Percentiles rank a stretch among this genome's conserved stretches.
These are phyloP conservation scores for Phocides pigmalion DNA, from an alignment of 1,140 invertebrate species.

Conservation along the genomic window DNA sequence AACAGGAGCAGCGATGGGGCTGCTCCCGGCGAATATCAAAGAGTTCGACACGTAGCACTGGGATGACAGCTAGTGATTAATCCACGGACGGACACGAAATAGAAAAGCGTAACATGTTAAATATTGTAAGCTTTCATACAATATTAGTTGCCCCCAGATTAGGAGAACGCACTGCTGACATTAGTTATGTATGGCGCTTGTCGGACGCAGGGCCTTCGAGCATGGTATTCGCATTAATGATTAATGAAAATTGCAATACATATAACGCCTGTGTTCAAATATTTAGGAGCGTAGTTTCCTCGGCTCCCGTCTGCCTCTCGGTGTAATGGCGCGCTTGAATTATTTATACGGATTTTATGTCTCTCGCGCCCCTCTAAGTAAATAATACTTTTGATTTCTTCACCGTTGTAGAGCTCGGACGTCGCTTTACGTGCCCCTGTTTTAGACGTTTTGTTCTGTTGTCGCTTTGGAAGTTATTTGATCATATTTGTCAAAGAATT, in stretches of 20 bases:
- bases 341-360: constrained; percentile 77
- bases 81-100: background rate
- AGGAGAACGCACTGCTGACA: constrained; percentile 54
- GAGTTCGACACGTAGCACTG: too few species aligned
- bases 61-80: too few species aligned
- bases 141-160: constrained; percentile 50
- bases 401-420: background rate
- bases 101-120: constrained; percentile 14
- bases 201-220: constrained; percentile 49
- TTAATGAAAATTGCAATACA: constrained; percentile 82
- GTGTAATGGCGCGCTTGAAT: constrained; percentile 70
- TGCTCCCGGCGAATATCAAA: too few species aligned
- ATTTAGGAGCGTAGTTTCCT: constrained; percentile 73
- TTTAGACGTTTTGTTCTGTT: background rate
- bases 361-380: constrained; percentile 56
- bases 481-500: background rate
- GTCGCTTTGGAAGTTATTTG: background rate
- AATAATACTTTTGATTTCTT: constrained; percentile 70
- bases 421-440: background rate
- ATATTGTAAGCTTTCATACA: constrained; percentile 29
- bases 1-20: too few species aligned
- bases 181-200: constrained; percentile 72
- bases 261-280: constrained; percentile 74
- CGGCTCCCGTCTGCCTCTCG: constrained; percentile 46
- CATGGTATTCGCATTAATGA: constrained; percentile 66